A percentile compares a stretch with the other conserved stretches of the same genome.
These are phyloP conservation scores for Drosophila incognita DNA, from an alignment of 2,888 invertebrate species.

Conservation along the genomic window DNA sequence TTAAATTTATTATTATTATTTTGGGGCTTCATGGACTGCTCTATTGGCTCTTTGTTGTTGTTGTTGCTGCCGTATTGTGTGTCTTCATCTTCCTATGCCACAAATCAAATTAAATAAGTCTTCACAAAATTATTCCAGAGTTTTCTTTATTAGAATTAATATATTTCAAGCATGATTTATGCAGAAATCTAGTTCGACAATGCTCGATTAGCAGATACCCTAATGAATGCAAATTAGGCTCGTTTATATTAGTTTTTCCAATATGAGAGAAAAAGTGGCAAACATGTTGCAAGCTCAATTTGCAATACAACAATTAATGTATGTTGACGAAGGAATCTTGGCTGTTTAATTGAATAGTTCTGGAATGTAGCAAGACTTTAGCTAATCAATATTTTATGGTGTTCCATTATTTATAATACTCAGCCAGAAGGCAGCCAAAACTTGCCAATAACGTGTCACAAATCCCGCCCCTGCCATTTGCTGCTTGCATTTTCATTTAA, in stretches of 20 bases:
- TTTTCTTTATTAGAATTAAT: background rate
- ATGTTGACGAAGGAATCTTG: background rate
- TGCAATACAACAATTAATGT: background rate
- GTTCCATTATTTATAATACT: conserved; percentile 44
- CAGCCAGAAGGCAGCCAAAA: background rate
- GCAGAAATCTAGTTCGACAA: background rate
- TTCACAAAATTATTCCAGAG: background rate
- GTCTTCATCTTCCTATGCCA: background rate
- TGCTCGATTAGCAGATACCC: background rate
- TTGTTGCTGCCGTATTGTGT: background rate
- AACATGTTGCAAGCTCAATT: background rate
- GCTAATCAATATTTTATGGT: background rate
- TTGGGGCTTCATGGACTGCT: too few species aligned
- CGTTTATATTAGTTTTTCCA: background rate
- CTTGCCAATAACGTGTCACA: conserved; percentile 18
- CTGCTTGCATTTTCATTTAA: conserved; percentile 49
- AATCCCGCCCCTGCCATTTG: conserved; percentile 29
- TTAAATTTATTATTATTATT: background rate
- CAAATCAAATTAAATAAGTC: background rate
- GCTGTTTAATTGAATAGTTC: background rate
- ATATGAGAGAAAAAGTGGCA: background rate
- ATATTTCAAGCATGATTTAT: background rate
- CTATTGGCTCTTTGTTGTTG: too few species aligned
- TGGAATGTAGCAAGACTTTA: background rate
- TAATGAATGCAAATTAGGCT: background rate